Base-by-base conservation (phyloP, 2,113 vertebrate species). In the Tachycineta bicolor region DNA sequence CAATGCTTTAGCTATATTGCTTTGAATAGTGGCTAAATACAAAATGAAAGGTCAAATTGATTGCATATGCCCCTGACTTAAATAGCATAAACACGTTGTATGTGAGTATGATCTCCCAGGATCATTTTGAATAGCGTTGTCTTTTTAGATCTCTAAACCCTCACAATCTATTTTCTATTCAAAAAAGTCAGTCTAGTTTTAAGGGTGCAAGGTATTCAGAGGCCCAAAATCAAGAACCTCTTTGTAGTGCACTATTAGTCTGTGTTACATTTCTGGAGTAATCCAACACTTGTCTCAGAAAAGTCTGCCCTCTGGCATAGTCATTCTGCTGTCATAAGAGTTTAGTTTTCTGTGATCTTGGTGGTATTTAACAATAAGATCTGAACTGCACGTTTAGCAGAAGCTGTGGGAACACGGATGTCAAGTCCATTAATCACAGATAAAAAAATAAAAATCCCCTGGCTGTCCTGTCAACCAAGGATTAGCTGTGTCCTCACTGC, bases 401-500 rank as follows among this genome's bases (percentile, higher is more conserved):
- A 98, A 97, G 97, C 93, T 97, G 92, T 96, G 89, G 94, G 91
- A 97, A 97, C 95, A 87, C 93, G 95, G 98, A 97, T 98, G 98
- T 98, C 98, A 98, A 97, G 96, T 97, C 96, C 97, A 98, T 98
- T 98, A 98, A 98, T 98, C 97, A 97, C 62, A 39, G 95, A 96
- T 68, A 60, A 96, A 98, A 37, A 98, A 95, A 96, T 8, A 77
- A 94, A 95, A 95, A 94, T 92, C 94, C 96, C 80, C 84, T 80
- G 94, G 87, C 92, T 96, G 95, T 93, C 94, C 96, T 97, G 96
- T 97, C 96, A 97, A 75, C 91, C 71, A 81, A 94, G 91, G 97
- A 97, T 98, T 97, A 98, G 88, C 92, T 89, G 70, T 95, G 96
- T 88, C 91, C 95, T 90, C 85, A 89, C 95, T 96, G 67, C 89